Evolutionary conservation across 2,888 invertebrate genomes (phyloP).

Genomic region (Protonemura montana): DNA sequence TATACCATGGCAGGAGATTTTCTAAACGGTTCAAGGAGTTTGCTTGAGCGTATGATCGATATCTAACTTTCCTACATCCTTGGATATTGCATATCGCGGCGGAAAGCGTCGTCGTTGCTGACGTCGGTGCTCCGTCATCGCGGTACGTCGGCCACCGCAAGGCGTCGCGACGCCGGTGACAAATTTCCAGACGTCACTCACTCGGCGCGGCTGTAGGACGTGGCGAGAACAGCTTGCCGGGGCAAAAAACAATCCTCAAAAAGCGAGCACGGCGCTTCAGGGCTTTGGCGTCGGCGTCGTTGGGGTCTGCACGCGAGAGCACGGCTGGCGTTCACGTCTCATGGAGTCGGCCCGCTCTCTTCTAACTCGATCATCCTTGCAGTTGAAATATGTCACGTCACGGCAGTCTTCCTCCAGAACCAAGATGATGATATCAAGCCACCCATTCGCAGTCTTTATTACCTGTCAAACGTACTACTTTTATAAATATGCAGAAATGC

Average conservation of each 20-base stretch:
- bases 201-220: neutral
- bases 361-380: constrained; percentile 24
- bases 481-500: constrained; percentile 7
- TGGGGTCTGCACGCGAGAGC: neutral
- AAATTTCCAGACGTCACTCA: constrained; percentile 34
- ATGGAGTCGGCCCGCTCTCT: constrained; percentile 16
- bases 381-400: constrained; percentile 9
- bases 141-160: neutral
- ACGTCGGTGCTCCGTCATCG: constrained; percentile 28
- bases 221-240: constrained; percentile 26
- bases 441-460: constrained; percentile 12
- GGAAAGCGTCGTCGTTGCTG: neutral
- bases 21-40: neutral
- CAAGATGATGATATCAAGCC: neutral
- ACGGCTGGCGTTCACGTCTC: neutral
- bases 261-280: neutral
- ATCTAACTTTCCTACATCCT: neutral
- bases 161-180: constrained; percentile 17
- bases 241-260: constrained; percentile 28
- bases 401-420: neutral
- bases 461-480: neutral
- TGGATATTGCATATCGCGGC: constrained; percentile 3
- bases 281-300: neutral
- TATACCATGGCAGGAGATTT: neutral
- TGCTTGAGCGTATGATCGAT: neutral